These are phyloP conservation scores for Lasioglossum morio DNA, from an alignment of 2,888 invertebrate species.

Conservation along the genomic window DNA sequence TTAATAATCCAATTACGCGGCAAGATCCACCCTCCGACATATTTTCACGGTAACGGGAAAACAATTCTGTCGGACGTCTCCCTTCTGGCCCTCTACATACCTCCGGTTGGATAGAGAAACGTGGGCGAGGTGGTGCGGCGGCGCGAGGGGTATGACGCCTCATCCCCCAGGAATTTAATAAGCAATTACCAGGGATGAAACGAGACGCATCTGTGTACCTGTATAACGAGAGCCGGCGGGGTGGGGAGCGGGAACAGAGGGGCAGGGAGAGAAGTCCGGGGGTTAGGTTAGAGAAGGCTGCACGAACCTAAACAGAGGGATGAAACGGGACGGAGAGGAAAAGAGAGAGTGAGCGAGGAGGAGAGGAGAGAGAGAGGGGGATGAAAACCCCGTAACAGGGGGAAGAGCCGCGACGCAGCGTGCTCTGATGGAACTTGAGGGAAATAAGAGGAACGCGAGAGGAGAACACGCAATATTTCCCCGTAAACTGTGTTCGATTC, in stretches of 20 bases:
- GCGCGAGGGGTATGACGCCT: slow-evolving; percentile 56
- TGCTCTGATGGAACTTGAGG: slow-evolving; percentile 45
- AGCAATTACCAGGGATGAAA: slow-evolving; percentile 82
- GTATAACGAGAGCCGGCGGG: slow-evolving; percentile 70
- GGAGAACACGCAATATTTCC: slow-evolving; percentile 82
- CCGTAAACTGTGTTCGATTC: slow-evolving; percentile 77
- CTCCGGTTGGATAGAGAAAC: slow-evolving; percentile 68
- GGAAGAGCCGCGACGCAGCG: slow-evolving; percentile 71
- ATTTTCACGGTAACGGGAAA: slow-evolving; percentile 82
- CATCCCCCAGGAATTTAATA: slow-evolving; percentile 80
- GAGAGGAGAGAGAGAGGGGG: not conserved
- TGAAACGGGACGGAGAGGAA: not conserved
- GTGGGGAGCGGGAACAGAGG: slow-evolving; percentile 12
- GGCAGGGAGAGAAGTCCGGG: slow-evolving; percentile 12
- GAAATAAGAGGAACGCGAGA: slow-evolving; percentile 41
- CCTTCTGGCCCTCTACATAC: slow-evolving; percentile 64
- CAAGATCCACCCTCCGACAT: slow-evolving; percentile 78
- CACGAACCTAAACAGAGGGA: slow-evolving; percentile 59
- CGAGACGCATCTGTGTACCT: slow-evolving; percentile 81
- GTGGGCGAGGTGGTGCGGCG: slow-evolving; percentile 36
- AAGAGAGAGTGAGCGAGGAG: slow-evolving; percentile 4
- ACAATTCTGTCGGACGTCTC: slow-evolving; percentile 77
- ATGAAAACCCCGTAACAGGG: slow-evolving; percentile 6
- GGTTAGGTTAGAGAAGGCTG: slow-evolving; percentile 27
- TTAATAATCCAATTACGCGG: slow-evolving; percentile 84